A percentile compares a stretch with the other conserved stretches of the same genome.
These are phyloP conservation scores for Danio kyathit DNA, from an alignment of 2,797 vertebrate genomes.

Conservation along the genomic window DNA sequence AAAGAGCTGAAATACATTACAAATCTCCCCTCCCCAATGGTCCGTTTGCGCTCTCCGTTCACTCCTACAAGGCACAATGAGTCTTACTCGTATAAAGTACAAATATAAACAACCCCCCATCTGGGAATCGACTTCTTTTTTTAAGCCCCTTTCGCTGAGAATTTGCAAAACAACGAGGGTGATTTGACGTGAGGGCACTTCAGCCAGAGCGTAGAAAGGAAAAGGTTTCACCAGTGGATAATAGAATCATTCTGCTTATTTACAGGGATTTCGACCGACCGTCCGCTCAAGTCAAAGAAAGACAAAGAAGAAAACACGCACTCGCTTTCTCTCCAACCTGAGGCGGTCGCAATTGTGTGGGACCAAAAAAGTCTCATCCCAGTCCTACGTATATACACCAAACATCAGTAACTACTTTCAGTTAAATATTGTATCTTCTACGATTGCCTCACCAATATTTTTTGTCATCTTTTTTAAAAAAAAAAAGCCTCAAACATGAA, in stretches of 20 bases:
- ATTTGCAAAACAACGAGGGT: slow-evolving; percentile 66
- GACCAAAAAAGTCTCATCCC: slow-evolving; percentile 12
- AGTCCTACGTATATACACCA: slow-evolving; percentile 36
- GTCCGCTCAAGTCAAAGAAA: slow-evolving; percentile 45
- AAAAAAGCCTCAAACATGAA: slow-evolving; percentile 17
- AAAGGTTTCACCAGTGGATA: slow-evolving; percentile 67
- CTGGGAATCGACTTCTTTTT: slow-evolving; percentile 51
- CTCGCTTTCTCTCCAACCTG: slow-evolving; percentile 42
- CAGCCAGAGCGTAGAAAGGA: slow-evolving; percentile 69
- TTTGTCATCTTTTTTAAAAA: slow-evolving; percentile 12
- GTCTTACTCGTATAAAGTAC: slow-evolving; percentile 94
- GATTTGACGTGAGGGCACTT: slow-evolving; percentile 68
- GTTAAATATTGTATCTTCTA: slow-evolving; percentile 22
- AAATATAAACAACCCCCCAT: slow-evolving; percentile 87
- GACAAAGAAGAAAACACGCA: not conserved
- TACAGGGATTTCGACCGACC: slow-evolving; percentile 47
- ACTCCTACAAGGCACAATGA: slow-evolving; percentile 98
- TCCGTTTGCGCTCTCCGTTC: slow-evolving; percentile 78
- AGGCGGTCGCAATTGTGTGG: slow-evolving; percentile 45
- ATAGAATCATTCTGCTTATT: slow-evolving; percentile 38
- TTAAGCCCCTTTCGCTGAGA: slow-evolving; percentile 54
- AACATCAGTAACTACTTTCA: slow-evolving; percentile 31
- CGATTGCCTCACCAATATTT: too few species aligned
- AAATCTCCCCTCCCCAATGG: slow-evolving; percentile 85
- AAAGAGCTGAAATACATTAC: slow-evolving; percentile 92